Evolutionary conservation across 2,113 vertebrate species (phyloP).

Genomic region (Cichladusa arquata): DNA sequence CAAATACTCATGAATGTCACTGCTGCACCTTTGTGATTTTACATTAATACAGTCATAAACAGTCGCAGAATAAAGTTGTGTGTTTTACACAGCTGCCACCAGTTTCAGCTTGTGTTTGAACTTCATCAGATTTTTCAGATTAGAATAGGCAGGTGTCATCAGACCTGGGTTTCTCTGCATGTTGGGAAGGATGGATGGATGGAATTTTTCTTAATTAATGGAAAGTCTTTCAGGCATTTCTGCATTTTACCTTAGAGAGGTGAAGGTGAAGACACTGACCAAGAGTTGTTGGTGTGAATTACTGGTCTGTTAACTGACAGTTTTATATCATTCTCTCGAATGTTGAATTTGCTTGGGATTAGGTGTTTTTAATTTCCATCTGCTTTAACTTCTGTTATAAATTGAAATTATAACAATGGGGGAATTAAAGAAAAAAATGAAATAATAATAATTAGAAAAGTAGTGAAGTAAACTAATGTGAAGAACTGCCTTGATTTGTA

Average conservation of each 20-base stretch:
- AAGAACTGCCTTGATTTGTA: background rate
- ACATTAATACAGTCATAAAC: background rate
- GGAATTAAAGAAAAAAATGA: background rate
- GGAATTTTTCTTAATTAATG: background rate
- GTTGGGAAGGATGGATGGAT: background rate
- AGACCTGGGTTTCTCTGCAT: background rate
- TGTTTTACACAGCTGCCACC: background rate
- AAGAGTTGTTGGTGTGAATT: background rate
- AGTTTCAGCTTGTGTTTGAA: background rate
- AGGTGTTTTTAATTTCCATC: background rate
- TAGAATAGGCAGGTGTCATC: background rate
- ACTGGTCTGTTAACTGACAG: background rate
- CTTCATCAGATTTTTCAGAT: background rate
- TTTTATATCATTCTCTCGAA: background rate
- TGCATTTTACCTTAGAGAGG: background rate
- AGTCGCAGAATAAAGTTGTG: constrained; percentile 12
- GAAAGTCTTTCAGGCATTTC: background rate
- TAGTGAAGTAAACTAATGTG: background rate
- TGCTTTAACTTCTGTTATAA: background rate
- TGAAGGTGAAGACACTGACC: background rate
- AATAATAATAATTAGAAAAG: background rate
- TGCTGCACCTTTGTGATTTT: background rate
- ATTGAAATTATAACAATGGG: background rate
- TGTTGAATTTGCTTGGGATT: background rate
- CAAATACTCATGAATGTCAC: background rate